phyloP scores from a whole-genome alignment of 2,113 vertebrate species.

The Zosterops lateralis region DNA sequence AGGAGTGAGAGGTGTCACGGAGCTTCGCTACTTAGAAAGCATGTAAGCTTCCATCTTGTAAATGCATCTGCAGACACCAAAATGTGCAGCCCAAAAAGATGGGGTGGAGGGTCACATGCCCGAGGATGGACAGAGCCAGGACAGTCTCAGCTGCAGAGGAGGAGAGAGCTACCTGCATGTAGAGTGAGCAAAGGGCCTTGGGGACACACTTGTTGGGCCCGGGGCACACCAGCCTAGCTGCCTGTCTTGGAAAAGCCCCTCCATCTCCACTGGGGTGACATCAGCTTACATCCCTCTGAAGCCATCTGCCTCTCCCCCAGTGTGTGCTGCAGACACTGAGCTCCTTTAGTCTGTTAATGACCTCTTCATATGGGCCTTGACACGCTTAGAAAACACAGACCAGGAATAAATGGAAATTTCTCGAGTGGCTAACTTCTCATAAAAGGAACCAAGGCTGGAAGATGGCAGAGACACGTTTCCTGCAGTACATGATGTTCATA shows the following conservation, averaged over 20 bases:
- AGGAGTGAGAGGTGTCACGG: rapidly evolving
- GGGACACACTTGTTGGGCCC: neutral
- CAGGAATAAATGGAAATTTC: neutral
- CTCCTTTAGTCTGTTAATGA: neutral
- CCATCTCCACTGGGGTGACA: neutral
- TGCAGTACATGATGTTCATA: constrained; percentile 50
- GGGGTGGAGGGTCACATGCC: rapidly evolving
- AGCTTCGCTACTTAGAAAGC: neutral
- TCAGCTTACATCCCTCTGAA: neutral
- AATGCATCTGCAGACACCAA: rapidly evolving
- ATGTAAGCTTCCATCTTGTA: neutral
- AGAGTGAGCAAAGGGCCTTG: rapidly evolving
- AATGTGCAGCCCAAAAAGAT: neutral
- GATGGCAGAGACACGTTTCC: neutral
- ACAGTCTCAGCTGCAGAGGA: neutral
- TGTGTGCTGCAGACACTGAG: neutral
- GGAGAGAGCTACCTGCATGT: neutral
- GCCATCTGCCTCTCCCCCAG: neutral
- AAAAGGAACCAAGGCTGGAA: constrained; percentile 20
- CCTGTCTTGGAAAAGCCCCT: neutral
- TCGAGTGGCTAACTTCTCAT: neutral
- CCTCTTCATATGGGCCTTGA: neutral
- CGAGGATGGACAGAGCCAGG: neutral
- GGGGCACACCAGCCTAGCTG: rapidly evolving
- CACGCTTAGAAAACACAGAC: constrained; percentile 3